Base-by-base conservation (phyloP, 2,113 vertebrate genomes). In the Mionectes macconnelli region DNA sequence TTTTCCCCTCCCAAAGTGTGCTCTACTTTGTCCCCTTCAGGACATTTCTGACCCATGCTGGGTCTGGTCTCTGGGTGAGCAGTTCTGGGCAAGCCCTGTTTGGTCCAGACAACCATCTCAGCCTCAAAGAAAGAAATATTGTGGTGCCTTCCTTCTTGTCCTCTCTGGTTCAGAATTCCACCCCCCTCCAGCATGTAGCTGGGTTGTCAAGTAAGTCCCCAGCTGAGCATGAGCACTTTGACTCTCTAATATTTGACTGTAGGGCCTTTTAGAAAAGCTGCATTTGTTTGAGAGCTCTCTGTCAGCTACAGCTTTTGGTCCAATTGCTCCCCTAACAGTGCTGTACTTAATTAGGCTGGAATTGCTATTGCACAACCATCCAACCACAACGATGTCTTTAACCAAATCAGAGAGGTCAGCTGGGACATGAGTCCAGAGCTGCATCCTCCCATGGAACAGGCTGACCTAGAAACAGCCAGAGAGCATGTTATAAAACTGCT, bases 401-500 rank as follows among this genome's bases (percentile, higher is more conserved):
- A 78, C 91, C 37, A 39, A 76, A 89, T 44, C 89, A 84, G 73
- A 89, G 72, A 75, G 74, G 87, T 84, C 92, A 78, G 81, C 66
- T 3, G 28, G 89, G 91, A 74, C 84, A 37, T 4, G 7, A 45
- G 40, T 56, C 74, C 89, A 64, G 91, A 52, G 66, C 87, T 94
- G 83, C 66, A 60, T 69, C 44, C 84, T 87, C 85, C 82, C 39
- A 67, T 6, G 40, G 95, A 87, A 95, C 94, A 93, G 52, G 56
- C 81, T 97, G 95, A 96, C 96, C 96, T 94, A 97, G 91, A 97
- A 97, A 95, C 81, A 84, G 62, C 62, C 74, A n/a, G 44, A 64
- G 15, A 50, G n/a, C 44, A 1, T 2, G 7, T 64, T 56, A 64
- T 11, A 66, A 85, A 96, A 82, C 45, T 33, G 77, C 81, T 90